Evolutionary conservation across 2,888 invertebrate genomes (phyloP).

Genomic region (Nebria brevicollis): DNA sequence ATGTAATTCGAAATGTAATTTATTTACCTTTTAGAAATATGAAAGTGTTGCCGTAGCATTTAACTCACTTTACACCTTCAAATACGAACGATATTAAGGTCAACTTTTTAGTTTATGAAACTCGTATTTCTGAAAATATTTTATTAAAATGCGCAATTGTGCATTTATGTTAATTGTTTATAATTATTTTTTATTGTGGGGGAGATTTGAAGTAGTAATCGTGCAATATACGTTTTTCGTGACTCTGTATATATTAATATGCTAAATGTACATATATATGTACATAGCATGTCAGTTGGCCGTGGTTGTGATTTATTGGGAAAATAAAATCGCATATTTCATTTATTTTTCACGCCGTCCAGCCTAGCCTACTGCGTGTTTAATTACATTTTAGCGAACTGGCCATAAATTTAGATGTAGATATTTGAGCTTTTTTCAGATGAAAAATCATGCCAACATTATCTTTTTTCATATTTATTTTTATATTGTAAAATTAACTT

Average conservation of each 20-base stretch:
- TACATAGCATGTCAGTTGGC: slow-evolving; percentile 7
- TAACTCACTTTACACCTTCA: no score
- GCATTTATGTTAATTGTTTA: background rate
- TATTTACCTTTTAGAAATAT: no score
- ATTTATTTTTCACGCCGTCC: slow-evolving; percentile 36
- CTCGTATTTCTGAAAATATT: no score
- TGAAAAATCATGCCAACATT: background rate
- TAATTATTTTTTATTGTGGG: background rate
- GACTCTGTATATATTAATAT: slow-evolving; percentile 14
- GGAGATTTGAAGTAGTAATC: background rate
- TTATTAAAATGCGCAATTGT: no score
- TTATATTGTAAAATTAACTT: background rate
- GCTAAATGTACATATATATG: background rate
- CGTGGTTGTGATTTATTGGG: slow-evolving; percentile 34
- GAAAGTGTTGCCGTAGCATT: no score
- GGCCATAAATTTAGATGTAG: slow-evolving; percentile 32
- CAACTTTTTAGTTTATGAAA: no score
- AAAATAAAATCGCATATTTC: slow-evolving; percentile 26
- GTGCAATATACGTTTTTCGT: background rate
- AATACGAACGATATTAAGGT: no score
- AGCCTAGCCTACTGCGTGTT: slow-evolving; percentile 23
- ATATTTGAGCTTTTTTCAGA: slow-evolving; percentile 12
- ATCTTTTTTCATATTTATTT: background rate
- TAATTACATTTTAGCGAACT: slow-evolving; percentile 29
- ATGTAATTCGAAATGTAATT: no score